These are phyloP conservation scores for Caenorhabditis parvicauda DNA, from an alignment of 2,888 invertebrate genomes.

Conservation along the genomic window DNA sequence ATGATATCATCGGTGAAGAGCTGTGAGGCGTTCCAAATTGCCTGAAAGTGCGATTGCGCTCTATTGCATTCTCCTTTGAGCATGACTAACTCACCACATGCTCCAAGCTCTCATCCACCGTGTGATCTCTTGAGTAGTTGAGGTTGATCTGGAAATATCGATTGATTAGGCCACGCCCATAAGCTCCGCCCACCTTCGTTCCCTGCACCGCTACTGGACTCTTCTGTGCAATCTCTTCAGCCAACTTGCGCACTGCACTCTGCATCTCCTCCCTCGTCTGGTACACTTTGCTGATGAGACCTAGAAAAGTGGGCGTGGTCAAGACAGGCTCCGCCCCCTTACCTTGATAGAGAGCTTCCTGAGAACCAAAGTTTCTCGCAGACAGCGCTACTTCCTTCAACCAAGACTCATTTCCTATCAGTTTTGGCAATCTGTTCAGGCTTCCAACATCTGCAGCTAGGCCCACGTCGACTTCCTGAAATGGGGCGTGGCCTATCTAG, in stretches of 20 bases:
- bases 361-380: slow-evolving; percentile 76
- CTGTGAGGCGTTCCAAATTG: slow-evolving; percentile 77
- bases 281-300: slow-evolving; percentile 31
- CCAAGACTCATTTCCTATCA: slow-evolving; percentile 36
- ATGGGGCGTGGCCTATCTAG: no score
- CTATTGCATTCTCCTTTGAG: no score
- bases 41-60: slow-evolving; percentile 73
- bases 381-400: slow-evolving; percentile 68
- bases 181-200: no score
- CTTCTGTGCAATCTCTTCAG: slow-evolving; percentile 78
- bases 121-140: slow-evolving; percentile 81
- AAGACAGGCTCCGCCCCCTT: neutral
- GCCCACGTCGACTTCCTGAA: slow-evolving; percentile 73
- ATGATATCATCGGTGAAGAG: slow-evolving; percentile 82
- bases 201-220: slow-evolving; percentile 92
- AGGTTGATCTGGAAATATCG: no score
- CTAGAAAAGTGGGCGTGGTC: slow-evolving; percentile 8
- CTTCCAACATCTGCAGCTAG: slow-evolving; percentile 94
- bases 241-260: slow-evolving; percentile 67
- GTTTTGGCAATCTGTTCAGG: slow-evolving; percentile 84
- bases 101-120: slow-evolving; percentile 77
- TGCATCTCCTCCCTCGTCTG: slow-evolving; percentile 27
- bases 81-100: slow-evolving; percentile 25
- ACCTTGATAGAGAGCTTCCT: slow-evolving; percentile 65
- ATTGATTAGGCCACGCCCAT: no score